Evolutionary conservation across 2,888 invertebrate genomes (phyloP).

Genomic region (Phania funesta): DNA sequence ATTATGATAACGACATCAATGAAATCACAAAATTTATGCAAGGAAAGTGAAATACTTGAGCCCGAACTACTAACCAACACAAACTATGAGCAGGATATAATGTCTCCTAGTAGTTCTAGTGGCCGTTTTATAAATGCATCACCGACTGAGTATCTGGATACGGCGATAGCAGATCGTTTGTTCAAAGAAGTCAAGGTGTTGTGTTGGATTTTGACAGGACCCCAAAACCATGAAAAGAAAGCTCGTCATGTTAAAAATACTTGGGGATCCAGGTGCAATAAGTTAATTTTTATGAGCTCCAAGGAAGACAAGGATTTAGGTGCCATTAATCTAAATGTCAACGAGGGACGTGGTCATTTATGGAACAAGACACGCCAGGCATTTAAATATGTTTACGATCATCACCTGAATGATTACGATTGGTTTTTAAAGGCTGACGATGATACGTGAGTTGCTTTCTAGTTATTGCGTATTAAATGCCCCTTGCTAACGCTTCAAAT

Average conservation of each 20-base stretch:
- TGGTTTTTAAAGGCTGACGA: conserved; percentile 99
- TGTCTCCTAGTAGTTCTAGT: not conserved
- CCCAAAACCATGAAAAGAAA: conserved; percentile 90
- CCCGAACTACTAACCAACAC: not conserved
- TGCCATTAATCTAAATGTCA: conserved; percentile 88
- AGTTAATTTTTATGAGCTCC: conserved; percentile 91
- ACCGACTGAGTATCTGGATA: conserved; percentile 38
- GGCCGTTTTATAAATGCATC: not conserved
- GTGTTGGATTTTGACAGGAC: conserved; percentile 97
- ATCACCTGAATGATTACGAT: conserved; percentile 91
- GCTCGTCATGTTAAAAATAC: conserved; percentile 95
- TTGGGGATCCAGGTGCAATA: conserved; percentile 95
- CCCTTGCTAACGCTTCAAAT: not conserved
- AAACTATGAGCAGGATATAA: not conserved
- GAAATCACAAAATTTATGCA: conserved; percentile 18
- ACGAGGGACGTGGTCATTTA: conserved; percentile 91
- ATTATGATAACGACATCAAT: conserved; percentile 33
- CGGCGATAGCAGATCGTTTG: conserved; percentile 84
- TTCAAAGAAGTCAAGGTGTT: conserved; percentile 89
- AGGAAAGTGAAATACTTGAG: not conserved
- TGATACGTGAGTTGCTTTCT: conserved; percentile 91
- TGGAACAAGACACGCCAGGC: conserved; percentile 98
- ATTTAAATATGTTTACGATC: conserved; percentile 91
- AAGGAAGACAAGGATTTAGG: conserved; percentile 87
- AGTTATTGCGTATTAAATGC: not conserved